phyloP scores from a whole-genome alignment of 2,797 vertebrate genomes.

The Coregonus suidteri region DNA sequence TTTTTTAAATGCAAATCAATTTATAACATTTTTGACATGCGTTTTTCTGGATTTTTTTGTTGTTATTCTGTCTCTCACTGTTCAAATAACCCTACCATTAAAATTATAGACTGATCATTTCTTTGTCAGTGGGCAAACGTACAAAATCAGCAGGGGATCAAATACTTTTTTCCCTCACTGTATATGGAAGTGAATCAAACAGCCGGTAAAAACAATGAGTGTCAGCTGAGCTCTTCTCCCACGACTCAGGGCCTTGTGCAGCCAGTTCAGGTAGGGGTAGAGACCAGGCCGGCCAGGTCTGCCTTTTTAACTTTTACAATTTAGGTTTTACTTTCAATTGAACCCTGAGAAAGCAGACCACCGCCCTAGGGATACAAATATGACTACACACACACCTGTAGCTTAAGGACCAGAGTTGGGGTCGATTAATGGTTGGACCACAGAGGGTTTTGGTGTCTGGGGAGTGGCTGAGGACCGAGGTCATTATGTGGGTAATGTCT shows the following conservation, averaged over 20 bases:
- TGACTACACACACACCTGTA: neutral
- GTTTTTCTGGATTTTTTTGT: too few species aligned
- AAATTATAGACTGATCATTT: too few species aligned
- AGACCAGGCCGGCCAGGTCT: neutral
- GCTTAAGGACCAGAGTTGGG: neutral
- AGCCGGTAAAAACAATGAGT: constrained; percentile 33
- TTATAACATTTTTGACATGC: too few species aligned
- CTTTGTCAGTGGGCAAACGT: too few species aligned
- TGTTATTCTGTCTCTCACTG: too few species aligned
- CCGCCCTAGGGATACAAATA: neutral
- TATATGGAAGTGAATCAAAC: constrained; percentile 37
- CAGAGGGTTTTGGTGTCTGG: neutral
- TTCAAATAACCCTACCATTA: too few species aligned
- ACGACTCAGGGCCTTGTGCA: constrained; percentile 4
- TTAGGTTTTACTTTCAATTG: neutral
- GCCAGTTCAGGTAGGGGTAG: neutral
- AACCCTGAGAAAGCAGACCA: neutral
- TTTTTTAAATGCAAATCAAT: too few species aligned
- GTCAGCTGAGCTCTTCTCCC: constrained; percentile 20
- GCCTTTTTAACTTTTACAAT: neutral
- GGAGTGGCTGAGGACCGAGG: neutral
- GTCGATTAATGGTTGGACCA: neutral
- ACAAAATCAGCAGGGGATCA: too few species aligned
- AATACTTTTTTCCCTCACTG: too few species aligned
- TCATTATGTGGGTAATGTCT: neutral